Percentiles rank a stretch among this genome's conserved stretches.
Conservation (phyloP, 2,888 invertebrate genomes). For the Apamea epomidion region DNA sequence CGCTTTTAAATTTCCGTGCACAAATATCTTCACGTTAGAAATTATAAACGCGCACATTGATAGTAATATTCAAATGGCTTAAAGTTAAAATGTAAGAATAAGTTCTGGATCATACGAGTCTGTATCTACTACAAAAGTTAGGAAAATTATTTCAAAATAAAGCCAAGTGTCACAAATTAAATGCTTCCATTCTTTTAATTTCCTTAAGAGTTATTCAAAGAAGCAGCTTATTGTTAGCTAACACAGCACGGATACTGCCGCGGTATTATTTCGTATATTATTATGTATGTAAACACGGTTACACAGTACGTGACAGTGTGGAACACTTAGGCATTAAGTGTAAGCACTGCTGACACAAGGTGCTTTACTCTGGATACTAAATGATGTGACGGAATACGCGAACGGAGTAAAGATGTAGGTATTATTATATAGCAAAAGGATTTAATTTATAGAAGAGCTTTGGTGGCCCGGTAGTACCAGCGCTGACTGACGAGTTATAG, state of each 20-base stretch:
- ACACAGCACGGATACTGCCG: not conserved
- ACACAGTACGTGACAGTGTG: not conserved
- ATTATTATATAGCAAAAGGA: not conserved
- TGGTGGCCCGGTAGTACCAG: too few relatives aligned
- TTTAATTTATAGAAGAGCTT: too few relatives aligned
- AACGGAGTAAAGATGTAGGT: not conserved
- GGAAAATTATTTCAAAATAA: not conserved
- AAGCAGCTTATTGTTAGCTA: not conserved
- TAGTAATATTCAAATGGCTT: not conserved
- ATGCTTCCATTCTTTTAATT: not conserved
- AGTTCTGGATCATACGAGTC: not conserved
- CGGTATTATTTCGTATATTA: not conserved
- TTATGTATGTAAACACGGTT: not conserved
- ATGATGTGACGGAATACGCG: not conserved
- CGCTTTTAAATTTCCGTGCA: not conserved
- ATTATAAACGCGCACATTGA: not conserved
- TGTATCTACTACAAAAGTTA: too few relatives aligned
- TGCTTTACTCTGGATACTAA: not conserved
- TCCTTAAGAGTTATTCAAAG: not conserved
- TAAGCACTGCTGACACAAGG: not conserved
- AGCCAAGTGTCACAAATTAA: not conserved
- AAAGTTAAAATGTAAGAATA: not conserved
- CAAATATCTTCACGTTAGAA: not conserved
- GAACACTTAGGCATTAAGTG: slow-evolving; percentile 4
- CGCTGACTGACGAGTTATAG: too few relatives aligned